Percentiles rank a stretch among this genome's conserved stretches.
phyloP scores from a whole-genome alignment of 1,140 invertebrate species.

The Oreohelix idahoensis region DNA sequence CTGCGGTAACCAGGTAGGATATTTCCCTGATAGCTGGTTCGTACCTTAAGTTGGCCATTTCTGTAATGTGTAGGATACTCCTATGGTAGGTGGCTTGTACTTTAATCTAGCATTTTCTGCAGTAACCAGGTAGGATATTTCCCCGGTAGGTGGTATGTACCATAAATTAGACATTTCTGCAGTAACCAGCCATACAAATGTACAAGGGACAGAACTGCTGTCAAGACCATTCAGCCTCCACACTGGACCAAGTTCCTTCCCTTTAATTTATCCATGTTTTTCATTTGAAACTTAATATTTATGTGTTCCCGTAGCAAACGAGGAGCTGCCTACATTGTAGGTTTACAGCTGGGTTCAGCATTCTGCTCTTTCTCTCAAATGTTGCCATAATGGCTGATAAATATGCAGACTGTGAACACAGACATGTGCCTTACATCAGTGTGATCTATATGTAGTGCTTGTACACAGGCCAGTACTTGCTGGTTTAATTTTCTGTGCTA shows the following conservation, averaged over 20 bases:
- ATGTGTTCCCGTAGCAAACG: background rate
- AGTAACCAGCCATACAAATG: slow-evolving; percentile 29
- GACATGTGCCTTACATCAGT: background rate
- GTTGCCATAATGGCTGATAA: background rate
- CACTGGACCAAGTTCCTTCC: slow-evolving; percentile 34
- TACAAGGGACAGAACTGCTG: slow-evolving; percentile 22
- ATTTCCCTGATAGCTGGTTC: too few relatives aligned
- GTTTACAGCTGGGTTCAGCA: background rate
- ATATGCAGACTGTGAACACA: background rate
- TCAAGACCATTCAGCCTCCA: slow-evolving; percentile 15
- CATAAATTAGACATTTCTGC: too few relatives aligned
- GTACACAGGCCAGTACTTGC: background rate
- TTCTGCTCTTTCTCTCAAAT: background rate
- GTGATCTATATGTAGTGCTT: background rate
- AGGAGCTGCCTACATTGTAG: background rate
- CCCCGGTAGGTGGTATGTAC: too few relatives aligned
- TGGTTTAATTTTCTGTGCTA: too few relatives aligned
- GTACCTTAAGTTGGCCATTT: too few relatives aligned
- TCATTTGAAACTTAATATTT: background rate
- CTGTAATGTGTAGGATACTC: too few relatives aligned
- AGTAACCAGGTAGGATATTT: too few relatives aligned
- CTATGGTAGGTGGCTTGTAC: too few relatives aligned
- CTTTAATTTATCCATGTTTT: background rate
- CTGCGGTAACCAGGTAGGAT: too few relatives aligned
- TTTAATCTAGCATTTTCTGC: too few relatives aligned